Percentiles rank a stretch among this genome's conserved stretches.
These are phyloP conservation scores for Vidua chalybeata DNA, from an alignment of 2,113 vertebrate genomes.

Conservation along the genomic window DNA sequence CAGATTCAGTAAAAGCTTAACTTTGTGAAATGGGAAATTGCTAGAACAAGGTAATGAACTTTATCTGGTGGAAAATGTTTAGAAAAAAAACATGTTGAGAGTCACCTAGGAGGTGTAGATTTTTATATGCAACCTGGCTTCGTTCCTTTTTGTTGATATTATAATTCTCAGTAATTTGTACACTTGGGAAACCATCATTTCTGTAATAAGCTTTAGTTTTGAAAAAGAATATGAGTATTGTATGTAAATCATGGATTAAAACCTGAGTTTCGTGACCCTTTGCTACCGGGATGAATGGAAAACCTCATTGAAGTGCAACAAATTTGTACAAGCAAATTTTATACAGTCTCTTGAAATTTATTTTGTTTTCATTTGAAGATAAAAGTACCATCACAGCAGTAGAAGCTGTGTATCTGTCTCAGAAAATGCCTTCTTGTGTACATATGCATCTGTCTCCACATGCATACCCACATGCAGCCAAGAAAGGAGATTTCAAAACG, in stretches of 20 bases:
- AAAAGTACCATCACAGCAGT: not conserved
- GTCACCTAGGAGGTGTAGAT: not conserved
- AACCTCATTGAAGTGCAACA: not conserved
- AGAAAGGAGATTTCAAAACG: not conserved
- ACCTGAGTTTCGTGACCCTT: not conserved
- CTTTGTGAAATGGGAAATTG: not conserved
- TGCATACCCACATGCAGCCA: not conserved
- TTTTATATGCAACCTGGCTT: not conserved
- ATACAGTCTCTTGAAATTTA: not conserved
- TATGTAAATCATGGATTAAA: slow-evolving; percentile 1
- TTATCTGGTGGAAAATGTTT: not conserved
- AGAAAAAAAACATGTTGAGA: not conserved
- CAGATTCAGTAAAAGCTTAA: not conserved
- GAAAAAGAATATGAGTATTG: not conserved
- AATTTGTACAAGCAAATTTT: not conserved
- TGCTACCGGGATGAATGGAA: not conserved
- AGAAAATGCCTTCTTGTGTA: not conserved
- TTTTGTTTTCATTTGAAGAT: not conserved
- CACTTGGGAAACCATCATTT: not conserved
- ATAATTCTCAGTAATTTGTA: not conserved
- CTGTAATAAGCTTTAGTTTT: slow-evolving; percentile 6
- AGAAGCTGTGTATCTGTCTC: not conserved
- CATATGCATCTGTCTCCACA: not conserved
- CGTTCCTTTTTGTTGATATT: not conserved
- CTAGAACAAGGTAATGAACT: not conserved